phyloP scores from a whole-genome alignment of 1,140 invertebrate species.

The Aphis craccivora region DNA sequence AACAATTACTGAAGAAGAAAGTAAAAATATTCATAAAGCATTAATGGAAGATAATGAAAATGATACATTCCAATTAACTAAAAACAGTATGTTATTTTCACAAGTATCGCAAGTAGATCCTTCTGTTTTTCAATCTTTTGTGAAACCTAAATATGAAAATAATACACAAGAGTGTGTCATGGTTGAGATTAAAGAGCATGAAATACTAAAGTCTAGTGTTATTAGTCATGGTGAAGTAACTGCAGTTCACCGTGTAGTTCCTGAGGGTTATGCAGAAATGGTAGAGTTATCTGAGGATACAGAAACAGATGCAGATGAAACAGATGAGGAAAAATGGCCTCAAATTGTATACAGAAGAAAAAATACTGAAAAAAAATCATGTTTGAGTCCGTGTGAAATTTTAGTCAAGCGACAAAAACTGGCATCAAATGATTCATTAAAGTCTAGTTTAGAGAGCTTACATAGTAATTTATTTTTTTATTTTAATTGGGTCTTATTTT shows the following conservation, averaged over 20 bases:
- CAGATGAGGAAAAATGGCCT: constrained; percentile 66
- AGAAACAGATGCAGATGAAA: constrained; percentile 68
- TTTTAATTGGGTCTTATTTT: constrained; percentile 5
- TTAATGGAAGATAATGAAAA: constrained; percentile 60
- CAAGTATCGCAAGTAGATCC: constrained; percentile 70
- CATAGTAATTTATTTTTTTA: constrained; percentile 41
- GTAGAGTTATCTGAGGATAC: constrained; percentile 68
- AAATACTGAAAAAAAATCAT: constrained; percentile 53
- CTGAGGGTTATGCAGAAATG: constrained; percentile 64
- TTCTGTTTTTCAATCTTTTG: background rate
- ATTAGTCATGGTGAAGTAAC: constrained; percentile 51
- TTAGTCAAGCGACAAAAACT: constrained; percentile 61
- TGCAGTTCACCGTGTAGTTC: constrained; percentile 32
- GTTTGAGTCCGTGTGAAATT: constrained; percentile 61
- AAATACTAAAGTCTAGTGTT: constrained; percentile 67
- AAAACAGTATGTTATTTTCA: constrained; percentile 75
- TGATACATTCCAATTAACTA: constrained; percentile 69
- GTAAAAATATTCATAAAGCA: background rate
- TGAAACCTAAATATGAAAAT: constrained; percentile 43
- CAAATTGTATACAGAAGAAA: constrained; percentile 61
- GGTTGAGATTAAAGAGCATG: constrained; percentile 70
- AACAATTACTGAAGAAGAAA: constrained; percentile 31
- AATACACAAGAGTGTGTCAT: constrained; percentile 64
- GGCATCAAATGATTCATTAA: constrained; percentile 60
- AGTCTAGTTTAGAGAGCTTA: constrained; percentile 58